phyloP scores from a whole-genome alignment of 2,113 vertebrate species.

The Carassius carassius region DNA sequence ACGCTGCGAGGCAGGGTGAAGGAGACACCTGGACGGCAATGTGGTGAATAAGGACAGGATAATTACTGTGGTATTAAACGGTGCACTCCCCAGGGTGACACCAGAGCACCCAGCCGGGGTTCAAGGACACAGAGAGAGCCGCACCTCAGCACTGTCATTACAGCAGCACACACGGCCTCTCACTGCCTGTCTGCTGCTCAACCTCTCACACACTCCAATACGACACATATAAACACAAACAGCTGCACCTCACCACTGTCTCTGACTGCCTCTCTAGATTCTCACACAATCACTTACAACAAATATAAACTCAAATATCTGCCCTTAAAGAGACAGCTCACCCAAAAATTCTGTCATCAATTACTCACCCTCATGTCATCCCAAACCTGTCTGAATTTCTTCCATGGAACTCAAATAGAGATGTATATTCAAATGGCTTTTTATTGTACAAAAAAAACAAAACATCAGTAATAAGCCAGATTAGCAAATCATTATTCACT shows the following conservation, averaged over 20 bases:
- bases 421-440: background rate
- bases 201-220: slow-evolving; percentile 10
- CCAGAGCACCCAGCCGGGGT: slow-evolving; percentile 61
- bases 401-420: background rate
- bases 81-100: slow-evolving; percentile 59
- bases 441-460: background rate
- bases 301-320: slow-evolving; percentile 3
- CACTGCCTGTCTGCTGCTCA: background rate
- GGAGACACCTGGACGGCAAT: slow-evolving; percentile 61
- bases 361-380: background rate
- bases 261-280: background rate
- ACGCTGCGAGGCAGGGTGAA: slow-evolving; percentile 40
- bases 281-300: background rate
- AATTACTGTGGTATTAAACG: slow-evolving; percentile 72
- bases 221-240: slow-evolving; percentile 28
- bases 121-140: slow-evolving; percentile 64
- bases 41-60: slow-evolving; percentile 54
- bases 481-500: background rate
- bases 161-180: slow-evolving; percentile 32
- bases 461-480: background rate
- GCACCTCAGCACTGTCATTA: slow-evolving; percentile 42
- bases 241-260: slow-evolving; percentile 6
- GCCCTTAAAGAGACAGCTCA: slow-evolving; percentile 8
- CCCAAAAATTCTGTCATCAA: background rate
- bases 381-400: background rate